A percentile compares a stretch with the other conserved stretches of the same genome.
These are phyloP conservation scores for Noctilio leporinus DNA, from an alignment of 2,113 vertebrate species.

Conservation along the genomic window DNA sequence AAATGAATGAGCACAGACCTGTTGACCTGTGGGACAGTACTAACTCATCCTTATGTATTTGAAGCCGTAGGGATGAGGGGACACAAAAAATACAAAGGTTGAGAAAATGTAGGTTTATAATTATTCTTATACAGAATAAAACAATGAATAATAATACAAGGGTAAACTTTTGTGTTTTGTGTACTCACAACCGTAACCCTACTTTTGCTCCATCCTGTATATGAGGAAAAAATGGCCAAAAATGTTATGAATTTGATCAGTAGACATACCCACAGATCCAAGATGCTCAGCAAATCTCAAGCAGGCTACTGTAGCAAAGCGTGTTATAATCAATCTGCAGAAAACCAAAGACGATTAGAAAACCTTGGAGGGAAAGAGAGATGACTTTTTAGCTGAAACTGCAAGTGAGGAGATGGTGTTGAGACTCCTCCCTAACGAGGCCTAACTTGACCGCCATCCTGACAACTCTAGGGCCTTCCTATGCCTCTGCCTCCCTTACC, in stretches of 20 bases:
- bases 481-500: background rate
- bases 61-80: background rate
- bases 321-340: background rate
- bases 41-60: background rate
- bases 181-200: background rate
- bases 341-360: background rate
- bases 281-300: background rate
- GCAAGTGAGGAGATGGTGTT: background rate
- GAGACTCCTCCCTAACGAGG: background rate
- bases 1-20: background rate
- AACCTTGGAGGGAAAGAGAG: background rate
- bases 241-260: background rate
- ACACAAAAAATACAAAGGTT: background rate
- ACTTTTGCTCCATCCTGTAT: background rate
- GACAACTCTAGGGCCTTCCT: background rate
- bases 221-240: background rate
- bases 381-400: background rate
- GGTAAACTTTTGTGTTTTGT: too few species aligned
- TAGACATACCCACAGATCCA: background rate
- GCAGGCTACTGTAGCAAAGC: background rate
- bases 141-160: too few species aligned
- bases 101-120: too few species aligned
- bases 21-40: background rate
- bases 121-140: too few species aligned
- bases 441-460: background rate